Conservation (phyloP, 2,888 invertebrate species). For the Halictus quadricinctus region DNA sequence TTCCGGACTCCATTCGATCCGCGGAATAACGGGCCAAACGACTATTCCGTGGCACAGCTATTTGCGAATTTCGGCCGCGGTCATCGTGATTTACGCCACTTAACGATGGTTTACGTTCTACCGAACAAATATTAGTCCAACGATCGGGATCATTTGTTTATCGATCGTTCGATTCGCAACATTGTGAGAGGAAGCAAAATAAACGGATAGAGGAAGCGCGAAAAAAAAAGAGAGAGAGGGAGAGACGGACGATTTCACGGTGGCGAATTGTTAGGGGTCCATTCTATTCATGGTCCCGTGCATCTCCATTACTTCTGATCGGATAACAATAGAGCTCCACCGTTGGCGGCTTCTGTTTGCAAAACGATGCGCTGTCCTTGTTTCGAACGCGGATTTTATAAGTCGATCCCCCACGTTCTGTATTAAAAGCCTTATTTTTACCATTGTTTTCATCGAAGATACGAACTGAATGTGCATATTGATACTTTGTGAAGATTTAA, state of each 20-base stretch:
- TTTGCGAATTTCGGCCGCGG: constrained; percentile 35
- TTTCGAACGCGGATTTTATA: not conserved
- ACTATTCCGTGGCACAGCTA: constrained; percentile 21
- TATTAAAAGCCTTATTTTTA: not conserved
- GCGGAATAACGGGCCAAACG: constrained; percentile 17
- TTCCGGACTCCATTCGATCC: constrained; percentile 43
- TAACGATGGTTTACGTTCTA: constrained; percentile 5
- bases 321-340: not conserved
- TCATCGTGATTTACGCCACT: constrained; percentile 31
- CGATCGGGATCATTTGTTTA: constrained; percentile 30
- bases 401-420: not conserved
- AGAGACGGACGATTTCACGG: constrained; percentile 18
- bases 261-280: not conserved
- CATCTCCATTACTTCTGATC: not conserved
- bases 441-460: too few species aligned
- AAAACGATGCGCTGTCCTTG: not conserved
- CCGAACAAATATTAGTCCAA: constrained; percentile 34
- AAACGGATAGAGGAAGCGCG: constrained; percentile 23
- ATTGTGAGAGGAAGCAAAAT: constrained; percentile 41
- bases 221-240: not conserved
- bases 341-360: not conserved
- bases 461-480: not conserved
- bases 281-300: constrained; percentile 6
- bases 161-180: constrained; percentile 43
- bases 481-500: too few species aligned